These are phyloP conservation scores for Petrophora chlorosata DNA, from an alignment of 2,888 invertebrate species.

Conservation along the genomic window DNA sequence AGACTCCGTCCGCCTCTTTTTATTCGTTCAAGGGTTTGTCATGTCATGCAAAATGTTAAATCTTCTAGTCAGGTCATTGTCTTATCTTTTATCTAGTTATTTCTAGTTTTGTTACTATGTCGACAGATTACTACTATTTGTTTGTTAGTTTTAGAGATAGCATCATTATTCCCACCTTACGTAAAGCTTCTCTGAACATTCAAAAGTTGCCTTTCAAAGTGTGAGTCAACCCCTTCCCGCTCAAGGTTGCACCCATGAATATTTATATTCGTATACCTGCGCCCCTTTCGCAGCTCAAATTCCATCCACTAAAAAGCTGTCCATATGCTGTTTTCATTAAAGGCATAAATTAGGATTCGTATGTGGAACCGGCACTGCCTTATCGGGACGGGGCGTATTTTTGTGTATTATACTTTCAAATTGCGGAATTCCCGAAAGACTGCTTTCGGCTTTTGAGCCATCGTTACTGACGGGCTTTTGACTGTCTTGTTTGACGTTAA, in stretches of 20 bases:
- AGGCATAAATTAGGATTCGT: conserved; percentile 71
- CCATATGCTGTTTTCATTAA: conserved; percentile 68
- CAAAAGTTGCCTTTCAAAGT: no score
- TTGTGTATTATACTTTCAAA: conserved; percentile 77
- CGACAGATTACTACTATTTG: no score
- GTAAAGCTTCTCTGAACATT: no score
- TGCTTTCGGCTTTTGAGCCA: conserved; percentile 59
- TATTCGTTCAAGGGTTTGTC: no score
- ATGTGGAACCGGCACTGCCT: conserved; percentile 55
- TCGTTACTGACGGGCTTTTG: conserved; percentile 64
- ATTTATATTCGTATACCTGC: conserved; percentile 58
- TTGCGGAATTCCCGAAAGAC: conserved; percentile 57
- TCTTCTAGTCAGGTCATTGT: no score
- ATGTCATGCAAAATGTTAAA: no score
- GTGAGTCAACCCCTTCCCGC: conserved; percentile 11
- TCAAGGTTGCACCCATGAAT: conserved; percentile 59
- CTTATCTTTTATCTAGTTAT: no score
- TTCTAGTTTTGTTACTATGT: no score
- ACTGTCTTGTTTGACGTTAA: conserved; percentile 28
- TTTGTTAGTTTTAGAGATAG: no score
- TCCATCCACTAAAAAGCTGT: conserved; percentile 47
- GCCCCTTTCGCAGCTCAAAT: conserved; percentile 14
- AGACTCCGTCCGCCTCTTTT: no score
- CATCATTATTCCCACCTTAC: no score
- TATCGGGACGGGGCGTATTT: conserved; percentile 55